Evolutionary conservation across 1,140 invertebrate genomes (phyloP).

Genomic region (Lepidostoma basale): DNA sequence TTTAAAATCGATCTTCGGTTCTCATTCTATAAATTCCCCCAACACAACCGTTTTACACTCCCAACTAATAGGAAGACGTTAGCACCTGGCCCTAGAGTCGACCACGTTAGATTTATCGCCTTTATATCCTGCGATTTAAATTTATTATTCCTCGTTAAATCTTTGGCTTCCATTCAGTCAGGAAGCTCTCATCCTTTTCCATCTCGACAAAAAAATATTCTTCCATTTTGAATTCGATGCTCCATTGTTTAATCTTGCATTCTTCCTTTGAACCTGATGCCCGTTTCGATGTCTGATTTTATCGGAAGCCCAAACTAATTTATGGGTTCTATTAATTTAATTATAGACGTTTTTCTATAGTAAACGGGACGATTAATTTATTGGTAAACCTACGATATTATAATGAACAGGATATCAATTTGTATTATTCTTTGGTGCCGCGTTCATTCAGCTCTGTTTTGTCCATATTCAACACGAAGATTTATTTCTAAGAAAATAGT

Average conservation of each 20-base stretch:
- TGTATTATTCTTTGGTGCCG: no score
- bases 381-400: no score
- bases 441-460: no score
- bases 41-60: neutral
- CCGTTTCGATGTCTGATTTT: neutral
- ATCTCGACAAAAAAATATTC: no score
- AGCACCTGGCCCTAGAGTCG: neutral
- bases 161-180: neutral
- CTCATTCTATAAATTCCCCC: conserved; percentile 1
- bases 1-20: neutral
- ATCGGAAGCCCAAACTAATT: no score
- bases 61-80: neutral
- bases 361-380: no score
- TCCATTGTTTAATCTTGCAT: neutral
- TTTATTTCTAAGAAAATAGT: no score
- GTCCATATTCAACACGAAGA: no score
- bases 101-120: conserved; percentile 1
- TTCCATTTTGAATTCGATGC: neutral
- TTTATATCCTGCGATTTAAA: neutral
- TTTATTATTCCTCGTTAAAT: neutral
- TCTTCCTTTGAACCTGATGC: neutral
- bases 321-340: no score
- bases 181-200: conserved; percentile 3
- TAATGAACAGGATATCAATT: no score
- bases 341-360: no score